Evolutionary conservation across 2,113 vertebrate species (phyloP).

Genomic region (Malurus alboscapulatus): DNA sequence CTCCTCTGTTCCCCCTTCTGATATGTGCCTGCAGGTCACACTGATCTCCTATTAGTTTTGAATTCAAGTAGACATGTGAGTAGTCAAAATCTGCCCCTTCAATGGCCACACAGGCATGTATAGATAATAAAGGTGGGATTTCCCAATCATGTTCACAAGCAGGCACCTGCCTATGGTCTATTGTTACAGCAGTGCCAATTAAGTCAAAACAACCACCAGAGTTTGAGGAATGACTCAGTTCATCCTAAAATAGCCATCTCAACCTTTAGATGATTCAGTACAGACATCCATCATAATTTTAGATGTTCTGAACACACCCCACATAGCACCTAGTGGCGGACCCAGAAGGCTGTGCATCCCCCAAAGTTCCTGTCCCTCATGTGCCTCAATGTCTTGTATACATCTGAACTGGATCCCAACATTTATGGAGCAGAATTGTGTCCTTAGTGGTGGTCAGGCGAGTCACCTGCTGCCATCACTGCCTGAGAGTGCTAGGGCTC

Average conservation of each 20-base stretch:
- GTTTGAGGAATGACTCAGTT: neutral
- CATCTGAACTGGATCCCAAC: neutral
- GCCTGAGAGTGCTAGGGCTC: neutral
- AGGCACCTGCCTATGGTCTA: neutral
- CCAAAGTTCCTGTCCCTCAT: neutral
- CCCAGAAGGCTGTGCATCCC: neutral
- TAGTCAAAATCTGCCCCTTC: neutral
- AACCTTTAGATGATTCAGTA: neutral
- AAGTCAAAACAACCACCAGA: neutral
- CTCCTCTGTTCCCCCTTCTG: neutral
- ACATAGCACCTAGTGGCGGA: rapidly evolving
- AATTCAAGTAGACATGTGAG: neutral
- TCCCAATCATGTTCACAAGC: neutral
- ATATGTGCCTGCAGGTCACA: neutral
- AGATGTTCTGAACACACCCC: neutral
- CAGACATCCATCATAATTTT: neutral
- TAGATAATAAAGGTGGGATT: neutral
- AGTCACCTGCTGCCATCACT: neutral
- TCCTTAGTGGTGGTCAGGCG: neutral
- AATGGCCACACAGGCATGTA: neutral
- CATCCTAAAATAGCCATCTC: neutral
- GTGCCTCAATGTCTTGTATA: neutral
- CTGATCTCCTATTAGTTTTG: neutral
- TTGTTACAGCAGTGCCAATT: neutral
- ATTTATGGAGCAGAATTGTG: neutral